Conservation (phyloP, 2,113 vertebrate genomes). For the Myotis brandtii region DNA sequence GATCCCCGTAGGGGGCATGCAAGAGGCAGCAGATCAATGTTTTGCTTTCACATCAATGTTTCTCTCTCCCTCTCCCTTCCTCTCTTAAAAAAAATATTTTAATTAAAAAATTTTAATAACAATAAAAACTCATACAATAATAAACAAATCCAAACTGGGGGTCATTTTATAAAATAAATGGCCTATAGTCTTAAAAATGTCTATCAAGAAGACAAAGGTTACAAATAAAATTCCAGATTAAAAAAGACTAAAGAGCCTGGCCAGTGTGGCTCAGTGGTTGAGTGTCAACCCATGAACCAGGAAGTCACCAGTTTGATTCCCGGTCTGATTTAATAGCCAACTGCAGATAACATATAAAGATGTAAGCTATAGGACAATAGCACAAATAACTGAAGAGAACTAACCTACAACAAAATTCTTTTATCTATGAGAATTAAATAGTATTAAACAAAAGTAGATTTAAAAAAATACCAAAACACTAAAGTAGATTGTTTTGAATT, state of each 20-base stretch:
- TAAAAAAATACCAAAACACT: too few species aligned
- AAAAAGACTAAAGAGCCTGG: not conserved
- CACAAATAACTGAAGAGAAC: not conserved
- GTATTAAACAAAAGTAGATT: not conserved
- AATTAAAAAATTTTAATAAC: not conserved
- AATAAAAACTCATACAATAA: not conserved
- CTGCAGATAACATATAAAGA: not conserved
- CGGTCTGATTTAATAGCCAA: not conserved
- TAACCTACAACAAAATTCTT: not conserved
- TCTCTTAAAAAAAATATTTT: too few species aligned
- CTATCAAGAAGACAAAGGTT: not conserved
- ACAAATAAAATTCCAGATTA: not conserved
- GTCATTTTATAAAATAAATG: constrained; percentile 25
- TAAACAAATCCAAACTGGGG: not conserved
- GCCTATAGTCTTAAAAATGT: not conserved
- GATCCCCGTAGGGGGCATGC: too few species aligned
- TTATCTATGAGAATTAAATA: not conserved
- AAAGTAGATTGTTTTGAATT: not conserved
- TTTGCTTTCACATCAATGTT: too few species aligned
- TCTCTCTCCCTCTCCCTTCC: too few species aligned
- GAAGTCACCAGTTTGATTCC: too few species aligned
- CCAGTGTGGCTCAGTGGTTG: too few species aligned
- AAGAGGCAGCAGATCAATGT: too few species aligned
- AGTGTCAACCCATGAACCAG: too few species aligned
- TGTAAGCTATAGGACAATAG: not conserved